A percentile compares a stretch with the other conserved stretches of the same genome.
phyloP scores from a whole-genome alignment of 1,140 invertebrate species.

The Drosophila saltans region DNA sequence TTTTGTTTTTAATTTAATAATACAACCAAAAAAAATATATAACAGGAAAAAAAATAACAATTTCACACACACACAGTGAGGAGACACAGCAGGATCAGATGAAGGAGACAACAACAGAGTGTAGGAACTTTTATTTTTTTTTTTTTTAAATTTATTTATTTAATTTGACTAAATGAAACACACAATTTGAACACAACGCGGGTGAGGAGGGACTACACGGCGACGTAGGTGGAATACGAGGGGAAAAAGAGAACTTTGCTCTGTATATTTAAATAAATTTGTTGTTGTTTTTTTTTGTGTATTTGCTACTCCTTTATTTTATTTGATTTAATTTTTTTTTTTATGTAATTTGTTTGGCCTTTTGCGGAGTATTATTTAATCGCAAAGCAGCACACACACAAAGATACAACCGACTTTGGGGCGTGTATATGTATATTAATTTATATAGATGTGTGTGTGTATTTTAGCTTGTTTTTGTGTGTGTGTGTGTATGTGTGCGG shows the following conservation, averaged over 20 bases:
- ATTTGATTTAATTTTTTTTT: slow-evolving; percentile 13
- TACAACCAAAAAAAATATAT: slow-evolving; percentile 28
- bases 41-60: slow-evolving; percentile 26
- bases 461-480: slow-evolving; percentile 22
- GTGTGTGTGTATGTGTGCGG: slow-evolving; percentile 40
- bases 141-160: slow-evolving; percentile 13
- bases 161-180: slow-evolving; percentile 61
- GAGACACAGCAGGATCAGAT: slow-evolving; percentile 34
- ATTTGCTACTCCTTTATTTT: slow-evolving; percentile 40
- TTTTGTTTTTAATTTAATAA: slow-evolving; percentile 33
- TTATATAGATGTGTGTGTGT: slow-evolving; percentile 35
- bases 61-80: slow-evolving; percentile 30
- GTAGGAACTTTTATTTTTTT: slow-evolving; percentile 52
- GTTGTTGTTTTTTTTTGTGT: slow-evolving; percentile 37
- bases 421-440: slow-evolving; percentile 31
- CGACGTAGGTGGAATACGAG: slow-evolving; percentile 6
- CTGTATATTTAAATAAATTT: slow-evolving; percentile 13
- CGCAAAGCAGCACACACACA: slow-evolving; percentile 48
- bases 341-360: slow-evolving; percentile 70
- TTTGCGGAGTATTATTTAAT: slow-evolving; percentile 80
- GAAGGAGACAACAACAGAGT: slow-evolving; percentile 36
- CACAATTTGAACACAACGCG: slow-evolving; percentile 57
- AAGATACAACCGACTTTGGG: slow-evolving; percentile 37
- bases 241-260: slow-evolving; percentile 35
- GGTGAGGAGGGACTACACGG: neutral